Evolutionary conservation across 2,888 invertebrate species (phyloP).

Genomic region (Embidobia sp.): DNA sequence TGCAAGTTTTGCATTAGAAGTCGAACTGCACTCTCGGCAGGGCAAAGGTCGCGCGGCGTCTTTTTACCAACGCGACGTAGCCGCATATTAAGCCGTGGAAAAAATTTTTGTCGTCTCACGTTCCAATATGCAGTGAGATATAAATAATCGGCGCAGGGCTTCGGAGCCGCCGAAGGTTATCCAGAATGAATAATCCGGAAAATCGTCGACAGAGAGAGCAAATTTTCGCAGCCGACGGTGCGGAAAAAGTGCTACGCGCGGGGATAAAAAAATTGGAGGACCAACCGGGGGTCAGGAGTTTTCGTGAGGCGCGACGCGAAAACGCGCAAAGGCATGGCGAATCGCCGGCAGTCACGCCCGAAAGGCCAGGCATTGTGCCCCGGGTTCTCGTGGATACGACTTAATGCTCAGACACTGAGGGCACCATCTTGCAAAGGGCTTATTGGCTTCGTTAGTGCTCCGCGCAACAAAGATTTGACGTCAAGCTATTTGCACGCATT

Average conservation of each 20-base stretch:
- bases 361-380: constrained; percentile 69
- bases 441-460: constrained; percentile 39
- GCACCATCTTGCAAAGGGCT: constrained; percentile 35
- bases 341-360: constrained; percentile 78
- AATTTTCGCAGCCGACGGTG: constrained; percentile 40
- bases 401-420: constrained; percentile 23
- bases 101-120: too few species aligned
- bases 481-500: constrained; percentile 55
- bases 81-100: constrained; percentile 57
- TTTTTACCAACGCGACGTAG: constrained; percentile 43
- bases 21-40: constrained; percentile 21
- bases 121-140: constrained; percentile 16
- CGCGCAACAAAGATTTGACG: constrained; percentile 34
- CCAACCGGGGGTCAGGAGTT: constrained; percentile 68
- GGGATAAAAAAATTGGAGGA: constrained; percentile 8
- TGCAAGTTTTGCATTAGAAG: constrained; percentile 3
- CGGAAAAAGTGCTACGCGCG: constrained; percentile 53
- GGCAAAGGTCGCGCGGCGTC: constrained; percentile 14
- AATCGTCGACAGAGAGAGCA: neutral
- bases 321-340: too few species aligned
- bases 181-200: constrained; percentile 15
- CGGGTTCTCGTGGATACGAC: constrained; percentile 35
- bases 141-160: constrained; percentile 31
- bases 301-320: constrained; percentile 73
- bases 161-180: constrained; percentile 19